A percentile compares a stretch with the other conserved stretches of the same genome.
Conservation (phyloP, 2,113 vertebrate species). For the Sebastes fasciatus region DNA sequence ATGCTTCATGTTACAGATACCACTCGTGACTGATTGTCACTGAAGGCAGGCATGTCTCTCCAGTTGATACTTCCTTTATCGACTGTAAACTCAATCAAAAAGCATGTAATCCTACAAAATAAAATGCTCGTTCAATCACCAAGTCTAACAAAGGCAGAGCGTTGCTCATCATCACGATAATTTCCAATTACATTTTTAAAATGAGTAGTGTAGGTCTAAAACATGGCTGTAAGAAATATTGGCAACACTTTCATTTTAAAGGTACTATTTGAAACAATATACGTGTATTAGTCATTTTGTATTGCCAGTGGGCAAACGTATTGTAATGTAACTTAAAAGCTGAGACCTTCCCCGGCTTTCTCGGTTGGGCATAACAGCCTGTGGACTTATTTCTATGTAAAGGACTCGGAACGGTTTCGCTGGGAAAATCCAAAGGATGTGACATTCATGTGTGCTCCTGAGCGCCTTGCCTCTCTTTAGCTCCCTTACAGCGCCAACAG, state of each 20-base stretch:
- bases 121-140: slow-evolving; percentile 14
- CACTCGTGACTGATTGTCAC: slow-evolving; percentile 17
- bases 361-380: background rate
- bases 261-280: background rate
- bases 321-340: background rate
- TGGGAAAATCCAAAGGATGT: no score
- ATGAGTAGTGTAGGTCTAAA: background rate
- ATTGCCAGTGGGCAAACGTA: background rate
- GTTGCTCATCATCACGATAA: background rate
- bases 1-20: slow-evolving; percentile 22
- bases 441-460: no score
- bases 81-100: slow-evolving; percentile 42
- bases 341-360: background rate
- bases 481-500: no score
- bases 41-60: slow-evolving; percentile 13
- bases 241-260: background rate
- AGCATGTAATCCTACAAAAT: slow-evolving; percentile 44
- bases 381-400: background rate
- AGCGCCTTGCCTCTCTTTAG: no score
- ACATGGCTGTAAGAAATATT: background rate
- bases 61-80: slow-evolving; percentile 35
- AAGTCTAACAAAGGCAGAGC: slow-evolving; percentile 3
- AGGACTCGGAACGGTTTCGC: no score
- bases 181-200: slow-evolving; percentile 33
- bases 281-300: background rate